Conservation (phyloP, 2,888 invertebrate genomes). For the Stenodera caucasica region DNA sequence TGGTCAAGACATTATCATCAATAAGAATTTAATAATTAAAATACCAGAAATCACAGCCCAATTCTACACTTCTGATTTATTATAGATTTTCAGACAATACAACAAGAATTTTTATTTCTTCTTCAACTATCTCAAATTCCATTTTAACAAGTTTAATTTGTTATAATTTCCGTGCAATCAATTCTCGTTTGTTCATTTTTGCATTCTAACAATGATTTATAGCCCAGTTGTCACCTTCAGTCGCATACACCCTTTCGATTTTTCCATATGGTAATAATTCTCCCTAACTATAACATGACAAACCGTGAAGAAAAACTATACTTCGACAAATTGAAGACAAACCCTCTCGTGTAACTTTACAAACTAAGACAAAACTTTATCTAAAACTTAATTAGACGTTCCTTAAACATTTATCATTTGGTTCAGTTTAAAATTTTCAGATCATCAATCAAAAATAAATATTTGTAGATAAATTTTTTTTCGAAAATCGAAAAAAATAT, state of each 20-base stretch:
- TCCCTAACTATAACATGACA: neutral
- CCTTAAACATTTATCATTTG: slow-evolving; percentile 26
- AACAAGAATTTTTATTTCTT: no score
- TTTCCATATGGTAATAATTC: slow-evolving; percentile 10
- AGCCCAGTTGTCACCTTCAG: slow-evolving; percentile 9
- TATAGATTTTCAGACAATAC: neutral
- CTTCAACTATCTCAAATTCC: neutral
- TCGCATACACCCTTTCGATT: neutral
- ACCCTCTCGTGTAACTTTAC: neutral
- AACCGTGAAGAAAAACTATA: neutral
- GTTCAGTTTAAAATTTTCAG: slow-evolving; percentile 19
- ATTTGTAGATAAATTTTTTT: neutral
- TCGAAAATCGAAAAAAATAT: neutral
- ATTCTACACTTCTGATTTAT: neutral
- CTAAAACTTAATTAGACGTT: slow-evolving; percentile 27
- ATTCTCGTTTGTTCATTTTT: slow-evolving; percentile 3
- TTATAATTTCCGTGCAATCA: neutral
- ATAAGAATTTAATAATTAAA: neutral
- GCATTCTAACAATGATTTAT: slow-evolving; percentile 8
- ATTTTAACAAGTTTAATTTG: neutral
- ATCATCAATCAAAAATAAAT: slow-evolving; percentile 25
- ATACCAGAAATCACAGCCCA: neutral
- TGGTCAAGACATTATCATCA: no score
- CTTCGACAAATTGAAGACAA: slow-evolving; percentile 3
- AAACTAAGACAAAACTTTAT: slow-evolving; percentile 23